Percentiles rank a stretch among this genome's conserved stretches.
Conservation (phyloP, 2,113 vertebrate species). For the Mirounga angustirostris region DNA sequence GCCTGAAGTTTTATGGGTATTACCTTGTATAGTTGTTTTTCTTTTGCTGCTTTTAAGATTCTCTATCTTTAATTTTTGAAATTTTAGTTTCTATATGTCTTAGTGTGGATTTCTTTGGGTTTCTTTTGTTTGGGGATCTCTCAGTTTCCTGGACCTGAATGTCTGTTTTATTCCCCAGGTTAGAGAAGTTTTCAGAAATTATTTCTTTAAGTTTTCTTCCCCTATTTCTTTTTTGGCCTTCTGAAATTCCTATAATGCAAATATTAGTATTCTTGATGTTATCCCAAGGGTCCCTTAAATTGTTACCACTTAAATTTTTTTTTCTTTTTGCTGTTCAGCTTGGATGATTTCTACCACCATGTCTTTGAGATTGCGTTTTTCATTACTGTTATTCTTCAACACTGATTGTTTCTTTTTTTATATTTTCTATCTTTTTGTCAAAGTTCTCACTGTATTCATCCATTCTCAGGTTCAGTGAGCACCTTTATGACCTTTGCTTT, state of each 20-base stretch:
- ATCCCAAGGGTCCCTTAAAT: not conserved
- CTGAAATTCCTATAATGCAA: not conserved
- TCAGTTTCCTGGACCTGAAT: not conserved
- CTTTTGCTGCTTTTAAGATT: not conserved
- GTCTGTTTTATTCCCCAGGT: not conserved
- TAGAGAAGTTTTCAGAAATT: not conserved
- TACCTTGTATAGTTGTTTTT: not conserved
- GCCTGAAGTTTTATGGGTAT: not conserved
- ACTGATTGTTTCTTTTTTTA: not conserved
- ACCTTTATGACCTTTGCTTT: not conserved
- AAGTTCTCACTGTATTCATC: not conserved
- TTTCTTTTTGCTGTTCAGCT: not conserved
- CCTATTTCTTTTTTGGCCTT: not conserved
- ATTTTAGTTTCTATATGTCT: not conserved
- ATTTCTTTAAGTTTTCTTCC: not conserved
- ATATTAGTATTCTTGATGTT: not conserved
- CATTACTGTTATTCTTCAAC: not conserved
- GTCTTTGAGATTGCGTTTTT: not conserved
- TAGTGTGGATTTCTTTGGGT: not conserved
- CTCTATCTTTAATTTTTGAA: not conserved
- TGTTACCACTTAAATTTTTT: not conserved
- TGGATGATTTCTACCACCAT: not conserved
- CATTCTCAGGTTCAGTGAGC: not conserved
- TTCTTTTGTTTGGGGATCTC: not conserved
- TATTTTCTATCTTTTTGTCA: not conserved